Conservation (phyloP, 2,888 invertebrate species). For the Rotaria sp. region DNA sequence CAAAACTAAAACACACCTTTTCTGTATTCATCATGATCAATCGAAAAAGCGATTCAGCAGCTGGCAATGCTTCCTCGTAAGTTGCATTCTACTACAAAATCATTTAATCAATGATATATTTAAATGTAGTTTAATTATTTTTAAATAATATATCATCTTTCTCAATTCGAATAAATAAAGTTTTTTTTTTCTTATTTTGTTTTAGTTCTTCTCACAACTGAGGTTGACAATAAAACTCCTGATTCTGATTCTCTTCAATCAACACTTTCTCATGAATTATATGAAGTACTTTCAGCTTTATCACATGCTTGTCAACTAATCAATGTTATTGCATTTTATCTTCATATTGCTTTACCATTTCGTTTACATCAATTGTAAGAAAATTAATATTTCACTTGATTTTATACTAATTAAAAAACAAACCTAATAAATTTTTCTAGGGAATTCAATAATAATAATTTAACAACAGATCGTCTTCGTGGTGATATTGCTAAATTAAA, state of each 20-base stretch:
- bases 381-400: too few species aligned
- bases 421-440: neutral
- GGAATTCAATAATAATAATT: neutral
- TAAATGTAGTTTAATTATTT: too few species aligned
- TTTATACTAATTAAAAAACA: neutral
- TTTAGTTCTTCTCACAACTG: neutral
- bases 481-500: constrained; percentile 5
- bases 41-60: too few species aligned
- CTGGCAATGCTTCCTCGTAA: too few species aligned
- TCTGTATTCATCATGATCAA: too few species aligned
- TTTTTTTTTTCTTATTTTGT: neutral
- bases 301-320: constrained; percentile 26
- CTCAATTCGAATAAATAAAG: neutral
- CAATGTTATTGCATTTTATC: neutral
- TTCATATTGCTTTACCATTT: constrained; percentile 18
- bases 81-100: too few species aligned
- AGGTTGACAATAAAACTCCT: neutral
- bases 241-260: neutral
- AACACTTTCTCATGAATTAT: neutral
- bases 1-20: too few species aligned
- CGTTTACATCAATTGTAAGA: constrained; percentile 27
- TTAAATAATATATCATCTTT: too few species aligned
- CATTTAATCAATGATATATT: too few species aligned
- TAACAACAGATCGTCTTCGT: neutral
- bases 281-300: neutral